Base-by-base conservation (phyloP, 1,140 invertebrate genomes). In the Myzus persicae region DNA sequence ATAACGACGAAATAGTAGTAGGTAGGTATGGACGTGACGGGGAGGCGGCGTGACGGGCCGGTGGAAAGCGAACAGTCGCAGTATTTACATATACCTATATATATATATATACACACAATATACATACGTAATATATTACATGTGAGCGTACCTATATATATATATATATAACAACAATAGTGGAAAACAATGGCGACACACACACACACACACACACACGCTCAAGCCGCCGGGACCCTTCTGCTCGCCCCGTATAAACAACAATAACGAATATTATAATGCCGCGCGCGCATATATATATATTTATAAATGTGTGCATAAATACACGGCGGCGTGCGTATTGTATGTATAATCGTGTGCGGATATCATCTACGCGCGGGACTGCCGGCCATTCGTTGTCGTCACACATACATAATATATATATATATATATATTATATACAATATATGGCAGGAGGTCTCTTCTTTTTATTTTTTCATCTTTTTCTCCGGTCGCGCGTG, bases 211-310 rank as follows among this genome's bases (percentile, higher is more conserved):
- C 26, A 31, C 54, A 31, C 51, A 24, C 51, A 6, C 20, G 24
- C 51, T 6, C 26, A 31, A 20, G 42, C 40, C 40, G 40, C 84
- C 59, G 59, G 24, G 40, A 42, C 46, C 46, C 87, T 89, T 48
- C 87, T 89, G 22, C 46, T 48, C 48, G 87, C 14, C 87, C n/a
- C n/a, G n/a, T n/a, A 46, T 24, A 18, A 14, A 51, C 87, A 38
- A 89, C 48, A 89, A 48, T 51, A 89, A 48, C 46, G 87, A 89
- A 89, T 89, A 89, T 89, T 89, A 89, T 89, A 89, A 89, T 48
- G 36, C 38, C 36, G 26, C 26, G 14, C n/a, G 76, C n/a, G 36
- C 24, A 7, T 46, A 44, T 44, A 8, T 84, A 40, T 42, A 22
- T 40, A n/a, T 7, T 36, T 38, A 20, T 38, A 38, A 46, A n/a